phyloP scores from a whole-genome alignment of 2,797 vertebrate species.

The Fundulus diaphanus region DNA sequence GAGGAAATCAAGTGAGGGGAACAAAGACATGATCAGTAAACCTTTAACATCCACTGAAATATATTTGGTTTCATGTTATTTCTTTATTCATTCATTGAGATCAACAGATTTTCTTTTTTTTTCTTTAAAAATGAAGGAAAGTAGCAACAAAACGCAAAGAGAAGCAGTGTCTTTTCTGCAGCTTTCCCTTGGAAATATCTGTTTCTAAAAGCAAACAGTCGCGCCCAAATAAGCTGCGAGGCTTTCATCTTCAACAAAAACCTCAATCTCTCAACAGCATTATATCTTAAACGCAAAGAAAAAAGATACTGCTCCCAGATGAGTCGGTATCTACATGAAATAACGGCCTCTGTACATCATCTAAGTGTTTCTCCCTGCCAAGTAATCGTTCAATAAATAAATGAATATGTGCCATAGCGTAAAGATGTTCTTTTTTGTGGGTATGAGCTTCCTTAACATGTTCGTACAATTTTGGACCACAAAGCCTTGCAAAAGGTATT shows the following conservation, averaged over 20 bases:
- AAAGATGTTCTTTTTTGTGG: conserved; percentile 67
- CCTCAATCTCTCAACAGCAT: conserved; percentile 24
- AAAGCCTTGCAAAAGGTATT: conserved; percentile 7
- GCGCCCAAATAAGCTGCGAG: conserved; percentile 28
- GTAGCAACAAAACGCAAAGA: conserved; percentile 48
- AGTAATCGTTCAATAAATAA: conserved; percentile 84
- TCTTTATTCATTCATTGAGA: conserved; percentile 80
- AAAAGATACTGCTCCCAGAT: conserved; percentile 70
- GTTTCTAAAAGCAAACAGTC: conserved; percentile 32
- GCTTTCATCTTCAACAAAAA: conserved; percentile 29
- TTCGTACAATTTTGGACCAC: conserved; percentile 1
- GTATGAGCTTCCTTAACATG: conserved; percentile 61
- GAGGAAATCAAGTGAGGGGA: conserved; percentile 53
- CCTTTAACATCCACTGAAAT: conserved; percentile 79
- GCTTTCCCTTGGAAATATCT: conserved; percentile 18
- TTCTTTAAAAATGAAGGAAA: conserved; percentile 26
- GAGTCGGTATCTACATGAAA: conserved; percentile 62
- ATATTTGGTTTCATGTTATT: conserved; percentile 84
- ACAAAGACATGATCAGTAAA: conserved; percentile 72
- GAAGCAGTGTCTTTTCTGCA: conserved; percentile 65
- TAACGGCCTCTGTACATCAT: conserved; percentile 71
- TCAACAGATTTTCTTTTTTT: not conserved
- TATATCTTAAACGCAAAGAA: conserved; percentile 27
- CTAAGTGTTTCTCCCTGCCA: conserved; percentile 69
- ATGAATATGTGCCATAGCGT: conserved; percentile 71